phyloP scores from a whole-genome alignment of 1,140 invertebrate species.

The Vanessa atalanta region DNA sequence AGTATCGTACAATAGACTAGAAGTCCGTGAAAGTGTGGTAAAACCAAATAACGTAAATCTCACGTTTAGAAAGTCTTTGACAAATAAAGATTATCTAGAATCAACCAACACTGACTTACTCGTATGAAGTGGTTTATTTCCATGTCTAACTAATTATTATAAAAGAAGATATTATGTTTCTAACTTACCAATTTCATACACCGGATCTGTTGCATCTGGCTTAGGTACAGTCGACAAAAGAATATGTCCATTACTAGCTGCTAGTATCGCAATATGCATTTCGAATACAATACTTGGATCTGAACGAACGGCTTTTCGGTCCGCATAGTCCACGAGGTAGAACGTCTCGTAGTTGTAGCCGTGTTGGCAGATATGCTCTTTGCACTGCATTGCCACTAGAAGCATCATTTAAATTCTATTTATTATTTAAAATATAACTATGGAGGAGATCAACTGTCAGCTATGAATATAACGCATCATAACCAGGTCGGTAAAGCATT shows the following conservation, averaged over 20 bases:
- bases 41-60: too few relatives aligned
- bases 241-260: constrained; percentile 83
- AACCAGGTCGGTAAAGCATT: too few relatives aligned
- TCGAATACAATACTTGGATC: constrained; percentile 69
- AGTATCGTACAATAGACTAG: too few relatives aligned
- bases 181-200: constrained; percentile 82
- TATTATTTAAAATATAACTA: background rate
- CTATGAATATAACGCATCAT: too few relatives aligned
- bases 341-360: constrained; percentile 79
- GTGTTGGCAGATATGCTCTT: constrained; percentile 72
- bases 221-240: constrained; percentile 74
- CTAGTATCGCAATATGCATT: constrained; percentile 82
- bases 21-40: too few relatives aligned
- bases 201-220: constrained; percentile 69
- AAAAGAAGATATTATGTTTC: background rate
- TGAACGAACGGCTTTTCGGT: constrained; percentile 39
- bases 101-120: too few relatives aligned
- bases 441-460: too few relatives aligned
- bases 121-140: too few relatives aligned
- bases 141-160: too few relatives aligned
- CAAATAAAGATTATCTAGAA: too few relatives aligned
- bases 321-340: constrained; percentile 60
- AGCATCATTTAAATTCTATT: constrained; percentile 15
- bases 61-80: too few relatives aligned
- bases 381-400: constrained; percentile 72